These are phyloP conservation scores for Tolmerus cingulatus DNA, from an alignment of 2,888 invertebrate species.

Conservation along the genomic window DNA sequence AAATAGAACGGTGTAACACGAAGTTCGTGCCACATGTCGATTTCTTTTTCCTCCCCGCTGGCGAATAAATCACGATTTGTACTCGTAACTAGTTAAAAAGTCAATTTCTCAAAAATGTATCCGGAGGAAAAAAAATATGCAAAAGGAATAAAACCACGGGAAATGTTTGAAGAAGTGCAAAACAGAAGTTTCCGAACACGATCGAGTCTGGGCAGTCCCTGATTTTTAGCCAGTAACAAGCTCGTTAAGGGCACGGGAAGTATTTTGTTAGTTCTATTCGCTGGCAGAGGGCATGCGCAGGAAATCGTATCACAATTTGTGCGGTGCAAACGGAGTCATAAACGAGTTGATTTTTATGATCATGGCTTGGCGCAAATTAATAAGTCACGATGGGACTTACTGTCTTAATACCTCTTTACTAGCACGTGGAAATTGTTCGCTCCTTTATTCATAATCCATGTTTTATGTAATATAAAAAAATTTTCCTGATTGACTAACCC, in stretches of 20 bases:
- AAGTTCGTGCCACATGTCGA: constrained; percentile 48
- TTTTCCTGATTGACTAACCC: too few relatives aligned
- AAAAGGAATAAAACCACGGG: constrained; percentile 7
- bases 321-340: background rate
- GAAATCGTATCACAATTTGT: background rate
- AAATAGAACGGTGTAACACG: constrained; percentile 47
- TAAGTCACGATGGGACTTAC: background rate
- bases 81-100: constrained; percentile 44
- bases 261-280: background rate
- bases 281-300: background rate
- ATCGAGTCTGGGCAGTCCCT: background rate
- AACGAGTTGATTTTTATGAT: background rate
- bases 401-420: background rate
- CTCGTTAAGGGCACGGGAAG: background rate
- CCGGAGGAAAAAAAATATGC: background rate
- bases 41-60: constrained; percentile 34
- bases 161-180: constrained; percentile 18
- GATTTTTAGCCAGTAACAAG: constrained; percentile 5
- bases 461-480: too few relatives aligned
- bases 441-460: background rate
- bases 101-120: constrained; percentile 43
- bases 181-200: constrained; percentile 23
- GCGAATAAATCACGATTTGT: constrained; percentile 46
- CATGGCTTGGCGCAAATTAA: background rate
- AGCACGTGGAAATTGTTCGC: background rate